Evolutionary conservation across 2,888 invertebrate genomes (phyloP), one percentile per base, ranked within the genome.

Genomic region (Thereva unica): DNA sequence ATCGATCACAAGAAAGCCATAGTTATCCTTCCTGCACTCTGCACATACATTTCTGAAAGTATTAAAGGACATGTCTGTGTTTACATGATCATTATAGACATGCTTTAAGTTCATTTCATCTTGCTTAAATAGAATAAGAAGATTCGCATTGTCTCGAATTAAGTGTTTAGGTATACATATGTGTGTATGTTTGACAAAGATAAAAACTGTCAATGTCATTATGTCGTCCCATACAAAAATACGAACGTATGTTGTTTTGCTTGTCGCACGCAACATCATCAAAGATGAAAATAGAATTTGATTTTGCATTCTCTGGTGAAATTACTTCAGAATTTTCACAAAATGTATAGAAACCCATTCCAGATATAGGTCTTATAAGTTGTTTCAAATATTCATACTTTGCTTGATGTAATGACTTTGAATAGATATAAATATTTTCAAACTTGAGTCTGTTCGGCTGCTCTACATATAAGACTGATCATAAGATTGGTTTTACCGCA

Each of bases 141-240:
- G 69, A 68, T 79, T 79, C 5, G 73, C 69, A 71, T 79, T 78
- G 69, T 79, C 78, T 23, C 78, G 68, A 40, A 71, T 66, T 41
- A 79, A 71, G 64, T 78, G 77, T 71, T 80, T 79, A 4, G 76
- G 76, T 38, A 78, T 74, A n/a, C n/a, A n/a, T n/a, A 52, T 71
- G 70, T 7, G 76, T 72, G 71, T 78, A 78, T 12, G 74, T 75
- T 70, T 78, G 78, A 63, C 73, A 70, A 37, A 78, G 70, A 71
- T 77, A 78, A 66, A 77, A 77, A 66, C 72, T 69, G 66, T 78
- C 78, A 9, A 78, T 72, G 35, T 71, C 42, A 4, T 71, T 74
- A 70, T 78, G 23, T 23, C 23, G 23, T 2, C 23, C 23, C 23
- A 23, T 23, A 23, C 23, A 23, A 23, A 23, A 23, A 23, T 23